These are phyloP conservation scores for Cololabis saira DNA, from an alignment of 2,113 vertebrate genomes.

Conservation along the genomic window DNA sequence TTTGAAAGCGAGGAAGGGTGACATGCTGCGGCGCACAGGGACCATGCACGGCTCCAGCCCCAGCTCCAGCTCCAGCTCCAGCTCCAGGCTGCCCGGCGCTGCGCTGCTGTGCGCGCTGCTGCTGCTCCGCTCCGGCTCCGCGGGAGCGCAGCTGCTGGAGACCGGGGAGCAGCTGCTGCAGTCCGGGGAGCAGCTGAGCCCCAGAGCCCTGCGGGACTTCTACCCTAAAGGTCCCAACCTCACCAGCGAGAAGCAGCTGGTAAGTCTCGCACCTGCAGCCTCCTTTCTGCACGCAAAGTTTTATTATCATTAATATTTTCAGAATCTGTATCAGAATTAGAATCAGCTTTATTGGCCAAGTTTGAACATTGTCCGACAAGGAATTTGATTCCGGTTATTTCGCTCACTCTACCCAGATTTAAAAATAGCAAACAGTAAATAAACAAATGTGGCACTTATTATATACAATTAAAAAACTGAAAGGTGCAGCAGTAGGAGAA, in stretches of 20 bases:
- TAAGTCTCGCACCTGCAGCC: constrained; percentile 51
- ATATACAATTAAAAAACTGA: too few relatives aligned
- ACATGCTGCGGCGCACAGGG: constrained; percentile 41
- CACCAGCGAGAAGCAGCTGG: constrained; percentile 85
- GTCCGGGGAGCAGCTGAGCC: constrained; percentile 77
- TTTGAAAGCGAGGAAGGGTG: constrained; percentile 30
- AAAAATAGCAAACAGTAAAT: too few relatives aligned
- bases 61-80: too few relatives aligned
- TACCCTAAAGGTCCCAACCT: constrained; percentile 83
- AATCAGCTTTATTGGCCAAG: too few relatives aligned
- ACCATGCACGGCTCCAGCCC: constrained; percentile 82
- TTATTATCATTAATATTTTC: too few relatives aligned
- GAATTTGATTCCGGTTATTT: too few relatives aligned
- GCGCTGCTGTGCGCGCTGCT: constrained; percentile 75
- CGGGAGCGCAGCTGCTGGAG: constrained; percentile 63
- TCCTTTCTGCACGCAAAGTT: neutral
- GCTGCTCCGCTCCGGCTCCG: constrained; percentile 62
- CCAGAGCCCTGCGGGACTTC: constrained; percentile 82
- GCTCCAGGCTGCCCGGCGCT: constrained; percentile 71
- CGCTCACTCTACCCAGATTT: too few relatives aligned
- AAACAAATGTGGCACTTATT: too few relatives aligned
- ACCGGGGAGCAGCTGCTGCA: constrained; percentile 74
- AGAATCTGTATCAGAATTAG: too few relatives aligned
- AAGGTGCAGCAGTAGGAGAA: too few relatives aligned
- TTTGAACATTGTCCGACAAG: too few relatives aligned